A percentile compares a stretch with the other conserved stretches of the same genome.
phyloP scores from a whole-genome alignment of 1,140 invertebrate genomes.

The Schmidtea mediterranea region DNA sequence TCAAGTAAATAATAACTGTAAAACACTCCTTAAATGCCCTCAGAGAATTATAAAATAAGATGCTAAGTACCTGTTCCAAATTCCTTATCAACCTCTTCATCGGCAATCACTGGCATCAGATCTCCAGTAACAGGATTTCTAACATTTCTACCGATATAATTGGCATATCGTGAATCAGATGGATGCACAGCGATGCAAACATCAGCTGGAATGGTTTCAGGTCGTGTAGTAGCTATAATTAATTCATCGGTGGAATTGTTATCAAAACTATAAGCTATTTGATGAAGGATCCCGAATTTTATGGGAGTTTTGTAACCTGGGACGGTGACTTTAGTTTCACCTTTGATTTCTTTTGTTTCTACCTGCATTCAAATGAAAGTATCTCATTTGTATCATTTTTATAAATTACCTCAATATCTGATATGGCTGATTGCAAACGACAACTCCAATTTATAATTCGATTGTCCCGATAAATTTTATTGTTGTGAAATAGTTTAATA shows the following conservation, averaged over 20 bases:
- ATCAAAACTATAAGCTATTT: slow-evolving; percentile 9
- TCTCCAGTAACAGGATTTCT: slow-evolving; percentile 6
- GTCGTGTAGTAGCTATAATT: slow-evolving; percentile 10
- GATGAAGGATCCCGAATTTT: slow-evolving; percentile 10
- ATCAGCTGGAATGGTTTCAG: slow-evolving; percentile 11
- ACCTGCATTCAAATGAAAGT: background rate
- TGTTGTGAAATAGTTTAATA: slow-evolving; percentile 11
- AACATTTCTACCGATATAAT: slow-evolving; percentile 1
- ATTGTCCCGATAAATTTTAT: slow-evolving; percentile 14
- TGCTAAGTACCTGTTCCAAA: slow-evolving; percentile 6
- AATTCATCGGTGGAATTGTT: slow-evolving; percentile 8
- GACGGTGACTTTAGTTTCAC: background rate
- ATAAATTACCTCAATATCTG: slow-evolving; percentile 5
- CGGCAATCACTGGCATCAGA: slow-evolving; percentile 6
- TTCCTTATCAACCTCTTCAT: slow-evolving; percentile 6
- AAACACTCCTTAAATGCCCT: too few species aligned
- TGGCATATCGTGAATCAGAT: slow-evolving; percentile 7
- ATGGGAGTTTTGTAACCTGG: slow-evolving; percentile 3
- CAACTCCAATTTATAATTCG: slow-evolving; percentile 19
- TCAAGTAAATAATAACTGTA: too few species aligned
- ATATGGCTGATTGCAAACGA: slow-evolving; percentile 13
- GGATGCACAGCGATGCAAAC: slow-evolving; percentile 11
- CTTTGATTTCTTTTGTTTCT: background rate
- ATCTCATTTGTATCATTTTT: background rate
- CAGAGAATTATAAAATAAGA: too few species aligned